Percentiles rank a stretch among this genome's conserved stretches.
Conservation (phyloP, 2,888 invertebrate species). For the Diadromus collaris region DNA sequence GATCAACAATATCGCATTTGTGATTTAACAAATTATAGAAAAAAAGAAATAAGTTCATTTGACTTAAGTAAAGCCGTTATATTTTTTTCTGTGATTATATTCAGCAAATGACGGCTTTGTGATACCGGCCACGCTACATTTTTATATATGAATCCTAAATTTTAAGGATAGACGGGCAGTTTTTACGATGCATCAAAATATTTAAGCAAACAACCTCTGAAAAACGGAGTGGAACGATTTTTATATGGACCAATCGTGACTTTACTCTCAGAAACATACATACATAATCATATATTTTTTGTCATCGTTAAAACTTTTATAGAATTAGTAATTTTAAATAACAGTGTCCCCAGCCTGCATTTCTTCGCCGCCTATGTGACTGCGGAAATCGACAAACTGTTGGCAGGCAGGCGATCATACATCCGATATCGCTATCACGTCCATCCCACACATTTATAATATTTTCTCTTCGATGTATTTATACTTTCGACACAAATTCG, state of each 20-base stretch:
- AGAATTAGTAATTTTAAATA: background rate
- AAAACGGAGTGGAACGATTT: background rate
- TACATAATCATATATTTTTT: background rate
- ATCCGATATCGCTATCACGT: conserved; percentile 42
- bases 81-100: background rate
- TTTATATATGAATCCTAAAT: background rate
- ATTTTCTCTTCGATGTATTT: conserved; percentile 55
- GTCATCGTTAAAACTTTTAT: conserved; percentile 1
- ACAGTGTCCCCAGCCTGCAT: background rate
- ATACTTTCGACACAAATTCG: conserved; percentile 53
- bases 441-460: conserved; percentile 25
- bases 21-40: too few relatives aligned
- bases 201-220: background rate
- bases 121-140: background rate
- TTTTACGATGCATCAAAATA: background rate
- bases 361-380: background rate
- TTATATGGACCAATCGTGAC: background rate
- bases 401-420: conserved; percentile 1
- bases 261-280: conserved; percentile 6
- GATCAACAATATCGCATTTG: background rate
- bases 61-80: background rate
- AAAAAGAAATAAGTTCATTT: too few relatives aligned
- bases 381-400: background rate
- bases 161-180: background rate
- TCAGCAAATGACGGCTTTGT: background rate